phyloP scores from a whole-genome alignment of 2,888 invertebrate genomes.

The Himalopsyche kuldschensis region DNA sequence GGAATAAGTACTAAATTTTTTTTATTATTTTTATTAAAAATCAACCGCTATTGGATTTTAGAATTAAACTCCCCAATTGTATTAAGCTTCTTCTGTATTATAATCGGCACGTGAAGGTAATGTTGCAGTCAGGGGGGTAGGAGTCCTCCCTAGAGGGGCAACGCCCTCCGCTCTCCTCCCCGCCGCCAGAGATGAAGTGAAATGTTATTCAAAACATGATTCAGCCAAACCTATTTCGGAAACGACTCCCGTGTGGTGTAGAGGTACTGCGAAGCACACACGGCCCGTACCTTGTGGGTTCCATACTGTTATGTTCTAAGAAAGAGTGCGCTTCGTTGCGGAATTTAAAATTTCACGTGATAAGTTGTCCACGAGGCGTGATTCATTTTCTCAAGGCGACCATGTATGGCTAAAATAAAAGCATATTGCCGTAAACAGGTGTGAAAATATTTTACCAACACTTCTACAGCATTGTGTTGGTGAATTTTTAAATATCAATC shows the following conservation, averaged over 20 bases:
- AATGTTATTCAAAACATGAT: conserved; percentile 40
- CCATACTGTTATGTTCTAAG: neutral
- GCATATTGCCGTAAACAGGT: neutral
- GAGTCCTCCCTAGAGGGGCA: neutral
- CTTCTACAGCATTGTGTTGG: no score
- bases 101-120: conserved; percentile 6
- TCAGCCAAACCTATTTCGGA: conserved; percentile 36
- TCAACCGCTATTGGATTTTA: no score
- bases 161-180: conserved; percentile 16
- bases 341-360: neutral
- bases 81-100: no score
- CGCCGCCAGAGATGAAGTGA: conserved; percentile 30
- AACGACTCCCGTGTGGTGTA: conserved; percentile 33
- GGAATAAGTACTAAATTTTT: no score
- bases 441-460: neutral
- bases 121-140: neutral
- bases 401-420: neutral
- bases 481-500: no score
- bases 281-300: neutral
- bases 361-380: neutral
- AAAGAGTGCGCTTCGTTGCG: neutral
- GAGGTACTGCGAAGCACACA: neutral
- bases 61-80: no score
- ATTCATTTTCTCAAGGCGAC: neutral
- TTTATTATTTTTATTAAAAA: no score